Conservation (phyloP, 2,797 vertebrate genomes). For the Rhodeus uyekii region DNA sequence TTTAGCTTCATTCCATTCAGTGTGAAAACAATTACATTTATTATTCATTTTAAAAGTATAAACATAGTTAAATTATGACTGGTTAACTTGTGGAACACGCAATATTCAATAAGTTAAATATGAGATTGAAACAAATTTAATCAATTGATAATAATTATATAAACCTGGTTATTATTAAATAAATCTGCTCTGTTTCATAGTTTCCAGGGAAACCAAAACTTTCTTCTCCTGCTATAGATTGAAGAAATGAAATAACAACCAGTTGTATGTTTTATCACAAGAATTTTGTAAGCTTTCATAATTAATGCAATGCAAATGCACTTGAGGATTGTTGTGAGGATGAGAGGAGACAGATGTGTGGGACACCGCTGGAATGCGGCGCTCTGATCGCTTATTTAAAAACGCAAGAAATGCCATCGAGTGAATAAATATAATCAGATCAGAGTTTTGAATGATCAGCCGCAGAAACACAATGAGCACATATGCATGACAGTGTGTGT, state of each 20-base stretch:
- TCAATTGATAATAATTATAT: too few species aligned
- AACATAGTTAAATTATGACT: too few species aligned
- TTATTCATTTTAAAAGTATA: too few species aligned
- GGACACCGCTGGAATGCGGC: too few species aligned
- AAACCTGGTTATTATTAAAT: too few species aligned
- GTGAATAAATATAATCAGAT: neutral
- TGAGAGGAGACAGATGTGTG: neutral
- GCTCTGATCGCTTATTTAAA: slow-evolving; percentile 14
- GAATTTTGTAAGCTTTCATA: neutral
- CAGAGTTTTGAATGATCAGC: neutral
- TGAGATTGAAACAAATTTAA: too few species aligned
- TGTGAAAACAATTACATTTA: too few species aligned
- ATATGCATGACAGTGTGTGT: neutral
- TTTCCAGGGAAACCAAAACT: neutral
- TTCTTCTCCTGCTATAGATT: neutral
- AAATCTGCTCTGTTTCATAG: neutral
- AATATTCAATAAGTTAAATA: too few species aligned
- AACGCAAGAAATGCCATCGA: neutral
- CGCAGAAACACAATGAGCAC: neutral
- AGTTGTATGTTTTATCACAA: neutral
- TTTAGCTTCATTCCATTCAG: too few species aligned
- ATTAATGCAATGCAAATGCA: neutral
- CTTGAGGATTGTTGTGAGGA: neutral
- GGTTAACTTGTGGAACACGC: too few species aligned
- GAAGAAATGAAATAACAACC: neutral